Base-by-base conservation (phyloP, 2,113 vertebrate genomes). In the Daphoenositta chrysoptera region DNA sequence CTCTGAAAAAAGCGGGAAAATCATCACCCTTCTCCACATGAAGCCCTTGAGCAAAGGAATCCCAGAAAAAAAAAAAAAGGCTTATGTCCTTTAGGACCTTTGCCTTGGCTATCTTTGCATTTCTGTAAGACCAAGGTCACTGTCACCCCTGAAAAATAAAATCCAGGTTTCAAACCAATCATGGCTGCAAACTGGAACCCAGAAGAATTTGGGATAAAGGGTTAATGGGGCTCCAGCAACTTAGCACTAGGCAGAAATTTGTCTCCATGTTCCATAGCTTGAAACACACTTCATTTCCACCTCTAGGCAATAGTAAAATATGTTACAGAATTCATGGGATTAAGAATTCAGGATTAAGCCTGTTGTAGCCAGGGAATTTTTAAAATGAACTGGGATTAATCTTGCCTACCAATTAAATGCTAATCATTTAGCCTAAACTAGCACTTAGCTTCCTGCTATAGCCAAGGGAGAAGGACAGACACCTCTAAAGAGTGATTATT, bases 341-440 rank as follows among this genome's bases (percentile, higher is more conserved):
- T n/a, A n/a, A n/a, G n/a, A n/a, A n/a, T n/a, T n/a, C 63, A 45
- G 15, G 42, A 70, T 80, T 90, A 76, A 72, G 44, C n/a, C 24
- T 81, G 42, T 77, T 90, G 42, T 50, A 80, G 68, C 30, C 58
- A 70, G 47, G 47, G 33, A 77, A 66, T 24, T 89, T 89, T 93
- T 69, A 2, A 92, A 94, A 90, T 53, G 10, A 88, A 77, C 58
- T 61, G 79, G 79, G 54, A 90, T 94, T 96, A 93, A 88, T 92
- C 42, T 86, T 86, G 9, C 54, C 71, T 86, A 47, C 18, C 71
- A 92, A 90, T 97, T 94, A 94, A 96, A 94, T 33, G 33, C 18
- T 92, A 86, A 90, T 92, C 63, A 70, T 85, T 88, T 73, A 87
- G 39, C 54, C n/a, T 90, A 66, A 91, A 83, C 58, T 69, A 92